Conservation (phyloP, 1,140 invertebrate species). For the Drosophila ficusphila region DNA sequence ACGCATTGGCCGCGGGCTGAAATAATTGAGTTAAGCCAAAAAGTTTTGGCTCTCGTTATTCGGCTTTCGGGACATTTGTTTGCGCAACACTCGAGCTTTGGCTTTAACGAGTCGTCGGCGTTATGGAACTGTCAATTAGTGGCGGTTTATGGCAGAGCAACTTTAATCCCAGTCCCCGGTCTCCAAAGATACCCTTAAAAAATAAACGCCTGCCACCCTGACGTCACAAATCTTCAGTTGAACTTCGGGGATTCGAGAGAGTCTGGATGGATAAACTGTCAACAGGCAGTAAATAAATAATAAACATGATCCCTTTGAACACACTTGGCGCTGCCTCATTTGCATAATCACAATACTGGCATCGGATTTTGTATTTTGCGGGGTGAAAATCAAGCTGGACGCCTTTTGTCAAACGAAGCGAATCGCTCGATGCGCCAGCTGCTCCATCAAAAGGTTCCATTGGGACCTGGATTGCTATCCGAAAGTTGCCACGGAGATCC, state of each 20-base stretch:
- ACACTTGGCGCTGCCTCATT: constrained; percentile 65
- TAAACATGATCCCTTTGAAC: constrained; percentile 78
- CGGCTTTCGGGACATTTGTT: constrained; percentile 53
- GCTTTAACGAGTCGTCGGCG: constrained; percentile 64
- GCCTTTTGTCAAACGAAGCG: constrained; percentile 44
- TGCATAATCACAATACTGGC: constrained; percentile 73
- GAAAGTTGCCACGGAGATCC: constrained; percentile 43
- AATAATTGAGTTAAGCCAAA: constrained; percentile 58
- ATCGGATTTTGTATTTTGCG: constrained; percentile 16
- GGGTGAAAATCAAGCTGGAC: background rate
- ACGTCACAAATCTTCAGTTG: constrained; percentile 63
- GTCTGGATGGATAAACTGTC: constrained; percentile 64
- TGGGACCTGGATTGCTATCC: constrained; percentile 15
- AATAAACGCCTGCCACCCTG: constrained; percentile 18
- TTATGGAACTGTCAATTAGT: constrained; percentile 78
- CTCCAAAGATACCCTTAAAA: background rate
- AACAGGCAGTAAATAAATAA: constrained; percentile 78
- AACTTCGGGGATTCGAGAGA: constrained; percentile 38
- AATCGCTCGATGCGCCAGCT: constrained; percentile 37
- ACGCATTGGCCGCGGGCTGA: constrained; percentile 21
- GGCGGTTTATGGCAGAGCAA: constrained; percentile 52
- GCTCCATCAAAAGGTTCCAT: constrained; percentile 29
- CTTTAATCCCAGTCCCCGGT: constrained; percentile 45
- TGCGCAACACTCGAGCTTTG: constrained; percentile 72
- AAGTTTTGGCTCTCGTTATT: constrained; percentile 25